Evolutionary conservation across 2,113 vertebrate species (phyloP), one percentile per base, ranked within the genome.

Genomic region (Pholis gunnellus): DNA sequence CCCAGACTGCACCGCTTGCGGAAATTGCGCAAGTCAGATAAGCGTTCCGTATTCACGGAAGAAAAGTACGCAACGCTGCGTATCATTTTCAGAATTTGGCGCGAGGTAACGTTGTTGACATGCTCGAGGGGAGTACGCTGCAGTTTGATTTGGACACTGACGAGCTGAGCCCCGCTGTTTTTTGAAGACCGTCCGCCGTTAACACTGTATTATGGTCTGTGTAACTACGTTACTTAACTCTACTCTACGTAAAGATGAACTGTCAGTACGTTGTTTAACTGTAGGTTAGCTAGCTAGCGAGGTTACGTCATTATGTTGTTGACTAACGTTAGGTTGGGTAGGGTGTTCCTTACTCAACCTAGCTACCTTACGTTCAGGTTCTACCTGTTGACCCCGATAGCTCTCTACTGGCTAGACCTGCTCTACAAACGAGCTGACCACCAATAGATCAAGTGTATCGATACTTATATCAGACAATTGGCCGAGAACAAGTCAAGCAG

Each of bases 1-100:
- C 93, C 91, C 93, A 92, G 85, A 95, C 89, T 93, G 94, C 94
- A 91, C 90, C 60, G 85, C 84, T 72, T 72, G 66, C 89, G 88
- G 72, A 92, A 61, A 71, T 91, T 87, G 84, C 91, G 90, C 70
- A 92, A 84, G 25, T 29, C 18, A 56, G 48, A 68, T 25, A 3
- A 14, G 68, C n/a, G 2, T 5, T 38, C 0, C 0, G 80, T 60
- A 93, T 90, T 90, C 90, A 86, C 74, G 27, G n/a, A 86, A 8
- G 2, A 0, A 15, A 38, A 18, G 0, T 81, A 57, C 91, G 63
- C 6, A 66, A 29, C 36, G 0, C 29, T 83, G 22, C 87, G 93
- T 81, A n/a, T 6, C 0, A 0, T 9, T 14, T 85, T 88, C 44
- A 69, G 87, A 91, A 93, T 93, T 94, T 94, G 93, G 93, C 93